A percentile compares a stretch with the other conserved stretches of the same genome.
These are phyloP conservation scores for Dinomys branickii DNA, from an alignment of 2,113 vertebrate species.

Conservation along the genomic window DNA sequence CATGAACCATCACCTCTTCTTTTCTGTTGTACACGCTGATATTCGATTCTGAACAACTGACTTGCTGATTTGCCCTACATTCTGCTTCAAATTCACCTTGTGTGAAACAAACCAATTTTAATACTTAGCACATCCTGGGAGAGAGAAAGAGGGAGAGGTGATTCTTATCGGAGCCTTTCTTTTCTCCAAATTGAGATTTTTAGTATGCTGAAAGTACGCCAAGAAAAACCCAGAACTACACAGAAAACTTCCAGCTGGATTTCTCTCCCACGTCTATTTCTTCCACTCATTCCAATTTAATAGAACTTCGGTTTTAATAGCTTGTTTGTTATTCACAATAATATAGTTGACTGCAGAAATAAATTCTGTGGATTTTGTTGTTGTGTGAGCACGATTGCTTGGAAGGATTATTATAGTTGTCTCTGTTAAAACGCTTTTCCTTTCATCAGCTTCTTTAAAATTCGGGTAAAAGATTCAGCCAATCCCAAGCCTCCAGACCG, in stretches of 20 bases:
- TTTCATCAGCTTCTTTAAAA: conserved; percentile 84
- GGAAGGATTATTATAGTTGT: conserved; percentile 81
- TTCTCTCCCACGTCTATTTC: conserved; percentile 25
- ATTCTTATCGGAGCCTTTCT: neutral
- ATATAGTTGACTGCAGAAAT: conserved; percentile 75
- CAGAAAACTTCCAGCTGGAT: neutral
- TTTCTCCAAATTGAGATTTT: conserved; percentile 49
- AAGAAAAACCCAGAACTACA: conserved; percentile 18
- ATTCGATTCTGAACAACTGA: neutral
- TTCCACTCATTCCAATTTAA: neutral
- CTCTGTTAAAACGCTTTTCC: conserved; percentile 84
- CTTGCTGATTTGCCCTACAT: neutral
- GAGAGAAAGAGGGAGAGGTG: neutral
- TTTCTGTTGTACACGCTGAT: neutral
- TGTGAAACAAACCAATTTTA: neutral
- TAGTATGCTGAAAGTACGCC: neutral
- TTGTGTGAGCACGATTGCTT: conserved; percentile 70
- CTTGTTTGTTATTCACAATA: conserved; percentile 48
- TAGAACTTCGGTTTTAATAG: conserved; percentile 58
- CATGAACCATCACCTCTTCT: neutral
- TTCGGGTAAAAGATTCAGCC: conserved; percentile 79
- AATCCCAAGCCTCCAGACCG: conserved; percentile 85
- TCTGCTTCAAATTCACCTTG: neutral
- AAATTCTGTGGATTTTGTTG: conserved; percentile 62
- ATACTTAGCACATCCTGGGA: neutral